Percentiles rank a stretch among this genome's conserved stretches.
Conservation (phyloP, 2,113 vertebrate species). For the Podocnemis expansa region DNA sequence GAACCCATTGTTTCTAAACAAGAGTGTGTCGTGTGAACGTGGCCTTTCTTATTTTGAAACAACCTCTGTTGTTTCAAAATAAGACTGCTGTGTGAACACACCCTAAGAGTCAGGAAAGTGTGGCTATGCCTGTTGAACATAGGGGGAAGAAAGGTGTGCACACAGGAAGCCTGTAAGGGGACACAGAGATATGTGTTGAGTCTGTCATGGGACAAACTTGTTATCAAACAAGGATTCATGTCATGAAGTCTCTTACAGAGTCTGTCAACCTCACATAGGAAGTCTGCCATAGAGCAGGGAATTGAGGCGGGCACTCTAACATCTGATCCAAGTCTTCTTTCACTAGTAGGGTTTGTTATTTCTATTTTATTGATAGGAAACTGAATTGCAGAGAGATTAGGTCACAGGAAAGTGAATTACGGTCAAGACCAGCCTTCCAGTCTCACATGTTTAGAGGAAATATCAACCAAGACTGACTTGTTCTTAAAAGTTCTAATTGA, state of each 20-base stretch:
- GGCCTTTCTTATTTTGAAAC: too few relatives aligned
- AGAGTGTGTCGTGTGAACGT: too few relatives aligned
- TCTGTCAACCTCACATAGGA: background rate
- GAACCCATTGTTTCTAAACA: too few relatives aligned
- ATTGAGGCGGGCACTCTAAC: background rate
- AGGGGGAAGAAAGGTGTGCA: background rate
- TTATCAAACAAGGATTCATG: too few relatives aligned
- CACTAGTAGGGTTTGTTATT: background rate
- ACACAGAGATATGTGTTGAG: too few relatives aligned
- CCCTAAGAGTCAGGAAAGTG: background rate
- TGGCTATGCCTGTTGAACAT: background rate
- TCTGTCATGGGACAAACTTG: too few relatives aligned
- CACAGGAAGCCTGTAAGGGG: too few relatives aligned
- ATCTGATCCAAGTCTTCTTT: background rate
- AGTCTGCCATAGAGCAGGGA: background rate
- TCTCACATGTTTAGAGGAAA: background rate
- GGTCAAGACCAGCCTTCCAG: background rate
- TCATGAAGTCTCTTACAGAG: too few relatives aligned
- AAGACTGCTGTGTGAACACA: too few relatives aligned
- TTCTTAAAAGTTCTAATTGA: background rate
- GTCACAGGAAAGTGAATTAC: background rate
- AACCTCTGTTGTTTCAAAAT: too few relatives aligned
- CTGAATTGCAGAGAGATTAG: background rate
- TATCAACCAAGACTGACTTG: rapidly evolving
- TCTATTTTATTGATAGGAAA: background rate